Percentiles rank a stretch among this genome's conserved stretches.
Evolutionary conservation across 2,888 invertebrate genomes (phyloP).

Genomic region (Drosophila nr. medialis): DNA sequence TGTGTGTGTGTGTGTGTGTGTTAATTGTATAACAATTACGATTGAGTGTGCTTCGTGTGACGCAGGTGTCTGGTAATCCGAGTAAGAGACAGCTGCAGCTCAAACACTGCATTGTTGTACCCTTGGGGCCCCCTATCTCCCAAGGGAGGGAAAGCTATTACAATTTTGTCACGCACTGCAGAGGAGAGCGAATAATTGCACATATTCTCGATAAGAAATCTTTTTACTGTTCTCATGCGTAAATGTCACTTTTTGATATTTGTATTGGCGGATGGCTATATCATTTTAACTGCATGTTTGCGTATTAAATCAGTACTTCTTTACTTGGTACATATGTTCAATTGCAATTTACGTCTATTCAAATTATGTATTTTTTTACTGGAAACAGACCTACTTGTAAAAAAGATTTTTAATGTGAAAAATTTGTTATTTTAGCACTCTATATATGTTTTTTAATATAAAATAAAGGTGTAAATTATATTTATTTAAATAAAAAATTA

Average conservation of each 20-base stretch:
- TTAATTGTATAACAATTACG: slow-evolving; percentile 47
- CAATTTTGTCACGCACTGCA: slow-evolving; percentile 31
- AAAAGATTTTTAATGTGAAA: not conserved
- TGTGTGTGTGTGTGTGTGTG: slow-evolving; percentile 30
- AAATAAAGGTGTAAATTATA: too few relatives aligned
- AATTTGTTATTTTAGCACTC: not conserved
- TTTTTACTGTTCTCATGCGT: not conserved
- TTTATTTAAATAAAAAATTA: too few relatives aligned
- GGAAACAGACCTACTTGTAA: not conserved
- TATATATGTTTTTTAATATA: not conserved
- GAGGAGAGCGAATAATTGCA: not conserved
- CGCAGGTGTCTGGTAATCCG: slow-evolving; percentile 58
- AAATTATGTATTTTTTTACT: not conserved
- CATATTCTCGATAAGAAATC: slow-evolving; percentile 16
- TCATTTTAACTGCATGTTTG: not conserved
- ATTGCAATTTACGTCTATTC: not conserved
- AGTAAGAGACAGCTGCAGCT: slow-evolving; percentile 43
- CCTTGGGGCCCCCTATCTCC: slow-evolving; percentile 3
- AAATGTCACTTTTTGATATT: not conserved
- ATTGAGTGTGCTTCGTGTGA: slow-evolving; percentile 44
- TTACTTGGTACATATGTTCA: not conserved
- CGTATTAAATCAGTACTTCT: not conserved
- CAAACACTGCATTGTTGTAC: slow-evolving; percentile 35
- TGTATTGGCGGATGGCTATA: not conserved
- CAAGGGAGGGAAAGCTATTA: slow-evolving; percentile 3